Base-by-base conservation (phyloP, 2,113 vertebrate genomes). In the Rhynchopsitta pachyrhyncha region DNA sequence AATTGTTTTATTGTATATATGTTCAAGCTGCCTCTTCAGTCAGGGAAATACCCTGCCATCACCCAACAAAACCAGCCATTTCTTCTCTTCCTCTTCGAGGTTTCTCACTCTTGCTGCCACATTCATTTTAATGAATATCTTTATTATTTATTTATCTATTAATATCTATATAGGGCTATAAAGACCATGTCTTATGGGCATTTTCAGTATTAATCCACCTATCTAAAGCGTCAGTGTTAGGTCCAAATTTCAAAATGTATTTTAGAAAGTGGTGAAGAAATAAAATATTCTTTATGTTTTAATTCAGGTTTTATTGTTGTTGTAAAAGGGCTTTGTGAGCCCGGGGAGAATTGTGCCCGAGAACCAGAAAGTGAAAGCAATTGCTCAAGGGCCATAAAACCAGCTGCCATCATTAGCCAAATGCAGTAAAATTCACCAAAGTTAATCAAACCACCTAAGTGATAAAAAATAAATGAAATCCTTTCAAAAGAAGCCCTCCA, bases 221-320 rank as follows among this genome's bases (percentile, higher is more conserved):
- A 35, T 71, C 86, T 81, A 92, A 78, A 84, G 64, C 75, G 29
- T 86, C 68, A 81, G 57, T 49, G 55, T 90, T 96, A 82, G 64
- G 49, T 88, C 86, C 44, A 49, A 79, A 79, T 95, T 87, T 92
- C 71, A 90, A 83, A 95, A 93, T 81, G 27, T 78, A 81, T 92
- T 90, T 94, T 88, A 7, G 84, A 90, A 92, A 96, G 95, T 62
- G 55, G 66, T 37, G 25, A 88, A 86, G 92, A 93, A 93, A 87
- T 94, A 92, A 94, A 95, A 91, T 93, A 94, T 92, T 87, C 77
- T 91, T 86, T 93, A 92, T 94, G 88, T 93, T 96, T 96, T 97
- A 91, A 93, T 95, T 94, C 86, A 79, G 28, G 18, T 87, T 96
- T 97, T 97, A 95, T 79, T 87, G 62, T 92, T 92, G 92, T 85